A percentile compares a stretch with the other conserved stretches of the same genome.
Conservation (phyloP, 2,113 vertebrate species). For the Ptyas mucosa region DNA sequence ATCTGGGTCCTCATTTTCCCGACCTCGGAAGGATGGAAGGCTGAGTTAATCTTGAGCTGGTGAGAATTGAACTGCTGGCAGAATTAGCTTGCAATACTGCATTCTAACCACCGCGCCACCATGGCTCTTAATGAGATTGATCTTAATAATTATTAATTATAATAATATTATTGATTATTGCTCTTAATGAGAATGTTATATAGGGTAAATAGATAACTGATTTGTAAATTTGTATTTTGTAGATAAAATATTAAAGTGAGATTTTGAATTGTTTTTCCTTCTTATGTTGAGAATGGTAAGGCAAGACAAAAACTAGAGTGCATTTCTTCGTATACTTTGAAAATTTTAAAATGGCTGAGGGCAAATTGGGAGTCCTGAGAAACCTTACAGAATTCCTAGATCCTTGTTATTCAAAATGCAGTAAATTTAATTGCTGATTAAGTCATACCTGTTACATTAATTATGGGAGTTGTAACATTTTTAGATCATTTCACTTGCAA, state of each 20-base stretch:
- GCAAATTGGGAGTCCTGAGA: background rate
- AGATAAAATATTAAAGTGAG: background rate
- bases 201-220: background rate
- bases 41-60: too few relatives aligned
- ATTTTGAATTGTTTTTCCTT: background rate
- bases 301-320: background rate
- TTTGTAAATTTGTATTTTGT: background rate
- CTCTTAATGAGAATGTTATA: background rate
- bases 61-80: too few relatives aligned
- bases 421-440: background rate
- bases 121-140: too few relatives aligned
- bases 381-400: background rate
- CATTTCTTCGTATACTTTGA: background rate
- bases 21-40: too few relatives aligned
- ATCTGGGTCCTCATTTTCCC: too few relatives aligned
- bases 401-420: background rate
- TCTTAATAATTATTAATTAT: background rate
- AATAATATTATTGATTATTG: background rate
- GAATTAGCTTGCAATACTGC: too few relatives aligned
- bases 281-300: background rate
- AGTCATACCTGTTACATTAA: background rate
- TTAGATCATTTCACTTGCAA: slow-evolving; percentile 5
- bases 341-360: background rate
- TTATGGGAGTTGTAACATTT: slow-evolving; percentile 9
- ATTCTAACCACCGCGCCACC: too few relatives aligned